Evolutionary conservation across 2,888 invertebrate genomes (phyloP), one percentile per base, ranked within the genome.

Genomic region (Sphaerophoria taeniata): DNA sequence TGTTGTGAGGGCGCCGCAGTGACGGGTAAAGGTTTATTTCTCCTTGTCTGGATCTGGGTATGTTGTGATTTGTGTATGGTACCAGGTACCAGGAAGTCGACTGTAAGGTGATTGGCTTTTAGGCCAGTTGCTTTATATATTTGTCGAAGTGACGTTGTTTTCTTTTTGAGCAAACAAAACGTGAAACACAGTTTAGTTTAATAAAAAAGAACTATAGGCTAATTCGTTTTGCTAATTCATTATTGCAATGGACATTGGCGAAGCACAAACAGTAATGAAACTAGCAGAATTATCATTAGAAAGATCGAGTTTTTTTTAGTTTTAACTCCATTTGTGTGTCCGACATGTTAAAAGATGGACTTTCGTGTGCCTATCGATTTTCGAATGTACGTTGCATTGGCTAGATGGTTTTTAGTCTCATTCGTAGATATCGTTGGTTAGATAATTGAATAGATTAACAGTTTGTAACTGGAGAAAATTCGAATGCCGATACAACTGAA

Each of bases 311-410:
- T n/a, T 39, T 60, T 34, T 14, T 63, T 55, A 34, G 43, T 72
- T 58, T 51, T 43, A 77, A 63, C 16, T 77, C 39, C 63, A 71
- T 63, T 77, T 71, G 71, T 65, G 6, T 51, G 49, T 67, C 43
- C 51, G 58, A 45, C 47, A 63, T 2, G 1, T 24, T 24, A 24
- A 24, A 24, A 24, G 1, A 24, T 1, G 14, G 14, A n/a, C 12
- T 36, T n/a, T 55, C 16, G 12, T 16, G 6, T 11, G 12, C 58
- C 58, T 14, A 36, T 14, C 9, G 9, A 58, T 24, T 36, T 43
- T 24, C 36, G 16, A 6, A 36, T 39, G 36, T 36, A n/a, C n/a
- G n/a, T 9, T 14, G 14, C 16, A 1, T 7, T 0, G 2, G 39
- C n/a, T n/a, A n/a, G n/a, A n/a, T n/a, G 55, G 45, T 56, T 58